Evolutionary conservation across 2,888 invertebrate genomes (phyloP).

Genomic region (Synanthedon andrenaeformis): DNA sequence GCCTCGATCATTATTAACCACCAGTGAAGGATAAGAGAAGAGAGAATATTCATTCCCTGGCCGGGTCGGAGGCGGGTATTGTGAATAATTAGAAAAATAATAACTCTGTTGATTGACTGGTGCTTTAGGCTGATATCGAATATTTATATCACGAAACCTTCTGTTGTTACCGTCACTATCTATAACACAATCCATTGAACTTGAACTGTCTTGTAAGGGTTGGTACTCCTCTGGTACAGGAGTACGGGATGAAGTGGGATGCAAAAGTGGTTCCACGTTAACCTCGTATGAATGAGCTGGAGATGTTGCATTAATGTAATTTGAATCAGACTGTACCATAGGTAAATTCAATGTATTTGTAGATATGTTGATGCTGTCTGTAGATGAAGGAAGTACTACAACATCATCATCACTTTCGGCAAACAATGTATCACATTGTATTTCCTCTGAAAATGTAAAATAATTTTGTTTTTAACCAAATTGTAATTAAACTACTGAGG

Average conservation of each 20-base stretch:
- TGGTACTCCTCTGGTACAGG: conserved; percentile 63
- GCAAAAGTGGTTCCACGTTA: conserved; percentile 33
- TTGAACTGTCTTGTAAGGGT: conserved; percentile 57
- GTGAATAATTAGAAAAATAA: conserved; percentile 39
- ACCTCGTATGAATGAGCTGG: conserved; percentile 41
- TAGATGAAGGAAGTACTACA: conserved; percentile 42
- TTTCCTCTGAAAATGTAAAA: conserved; percentile 60
- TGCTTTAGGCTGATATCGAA: conserved; percentile 57
- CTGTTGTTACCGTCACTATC: conserved; percentile 30
- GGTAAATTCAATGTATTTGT: neutral
- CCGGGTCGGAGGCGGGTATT: conserved; percentile 23
- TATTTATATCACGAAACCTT: conserved; percentile 36
- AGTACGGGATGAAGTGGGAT: conserved; percentile 44
- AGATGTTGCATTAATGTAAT: conserved; percentile 46
- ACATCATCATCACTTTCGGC: conserved; percentile 75
- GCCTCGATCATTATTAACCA: conserved; percentile 35
- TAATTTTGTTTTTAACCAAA: conserved; percentile 1
- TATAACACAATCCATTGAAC: conserved; percentile 42
- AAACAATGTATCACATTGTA: conserved; percentile 75
- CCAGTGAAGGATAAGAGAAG: conserved; percentile 30
- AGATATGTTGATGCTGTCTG: conserved; percentile 16
- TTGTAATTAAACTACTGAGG: neutral
- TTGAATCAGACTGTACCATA: conserved; percentile 21
- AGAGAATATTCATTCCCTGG: conserved; percentile 31
- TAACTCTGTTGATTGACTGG: conserved; percentile 27